These are phyloP conservation scores for Neocrepidodera transversa DNA, from an alignment of 2,888 invertebrate species.

Conservation along the genomic window DNA sequence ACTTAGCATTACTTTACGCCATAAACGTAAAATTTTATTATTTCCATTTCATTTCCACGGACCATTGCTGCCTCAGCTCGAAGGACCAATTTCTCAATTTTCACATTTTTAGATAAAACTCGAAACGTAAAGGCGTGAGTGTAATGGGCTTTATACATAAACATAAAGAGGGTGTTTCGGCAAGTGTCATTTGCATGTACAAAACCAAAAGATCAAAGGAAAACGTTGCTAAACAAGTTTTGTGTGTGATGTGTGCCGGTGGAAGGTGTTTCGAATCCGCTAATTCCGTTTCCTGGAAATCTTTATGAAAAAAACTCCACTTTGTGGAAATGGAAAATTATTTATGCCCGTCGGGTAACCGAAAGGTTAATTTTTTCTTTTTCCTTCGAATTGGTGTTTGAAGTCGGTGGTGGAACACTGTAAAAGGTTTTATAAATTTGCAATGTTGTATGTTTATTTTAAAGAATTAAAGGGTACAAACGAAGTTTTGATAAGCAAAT, in stretches of 20 bases:
- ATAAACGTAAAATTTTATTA: constrained; percentile 5
- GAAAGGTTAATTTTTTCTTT: constrained; percentile 6
- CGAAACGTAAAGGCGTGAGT: constrained; percentile 10
- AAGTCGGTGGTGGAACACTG: neutral
- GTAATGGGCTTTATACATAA: constrained; percentile 28
- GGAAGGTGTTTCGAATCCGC: constrained; percentile 28
- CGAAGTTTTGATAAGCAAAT: neutral
- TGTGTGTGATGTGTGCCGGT: constrained; percentile 9
- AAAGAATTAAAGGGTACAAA: neutral
- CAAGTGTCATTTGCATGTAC: constrained; percentile 40
- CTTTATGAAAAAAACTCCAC: constrained; percentile 25
- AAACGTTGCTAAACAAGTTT: constrained; percentile 15
- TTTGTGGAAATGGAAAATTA: constrained; percentile 22
- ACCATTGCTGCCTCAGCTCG: constrained; percentile 4
- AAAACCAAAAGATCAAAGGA: constrained; percentile 38
- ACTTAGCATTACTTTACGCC: too few species aligned
- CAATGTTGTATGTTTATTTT: neutral
- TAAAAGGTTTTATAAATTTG: neutral
- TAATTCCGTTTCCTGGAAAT: constrained; percentile 27
- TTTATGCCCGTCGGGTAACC: constrained; percentile 10
- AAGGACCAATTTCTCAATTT: constrained; percentile 18
- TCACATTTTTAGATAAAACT: neutral
- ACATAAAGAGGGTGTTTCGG: constrained; percentile 30
- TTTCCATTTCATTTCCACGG: too few species aligned
- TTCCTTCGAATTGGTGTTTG: neutral